Percentiles rank a stretch among this genome's conserved stretches.
phyloP scores from a whole-genome alignment of 2,888 invertebrate genomes.

The Argynnis bischoffii region DNA sequence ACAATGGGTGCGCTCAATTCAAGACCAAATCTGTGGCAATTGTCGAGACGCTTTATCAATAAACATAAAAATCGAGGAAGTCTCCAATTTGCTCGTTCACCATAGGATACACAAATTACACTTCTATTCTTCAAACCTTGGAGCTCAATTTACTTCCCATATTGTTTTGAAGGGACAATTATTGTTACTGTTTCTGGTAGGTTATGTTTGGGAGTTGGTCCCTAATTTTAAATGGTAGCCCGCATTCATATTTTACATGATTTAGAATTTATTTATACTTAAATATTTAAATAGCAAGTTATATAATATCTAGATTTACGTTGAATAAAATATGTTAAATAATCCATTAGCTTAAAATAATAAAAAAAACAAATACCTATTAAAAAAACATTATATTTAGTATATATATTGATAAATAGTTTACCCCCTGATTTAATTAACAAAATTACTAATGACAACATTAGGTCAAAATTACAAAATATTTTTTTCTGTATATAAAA shows the following conservation, averaged over 20 bases:
- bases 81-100: slow-evolving; percentile 68
- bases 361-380: too few relatives aligned
- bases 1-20: slow-evolving; percentile 55
- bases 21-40: slow-evolving; percentile 75
- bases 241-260: slow-evolving; percentile 3
- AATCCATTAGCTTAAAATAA: too few relatives aligned
- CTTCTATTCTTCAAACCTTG: slow-evolving; percentile 30
- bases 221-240: slow-evolving; percentile 4
- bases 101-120: slow-evolving; percentile 27
- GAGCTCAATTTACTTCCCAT: slow-evolving; percentile 22
- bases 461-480: too few relatives aligned
- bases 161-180: slow-evolving; percentile 29
- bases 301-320: too few relatives aligned
- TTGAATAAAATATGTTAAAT: too few relatives aligned
- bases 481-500: too few relatives aligned
- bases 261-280: neutral
- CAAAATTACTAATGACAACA: too few relatives aligned
- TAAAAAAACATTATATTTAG: too few relatives aligned
- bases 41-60: slow-evolving; percentile 75
- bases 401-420: too few relatives aligned
- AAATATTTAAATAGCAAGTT: too few relatives aligned
- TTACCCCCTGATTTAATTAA: too few relatives aligned
- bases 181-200: slow-evolving; percentile 24
- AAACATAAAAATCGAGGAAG: slow-evolving; percentile 80
- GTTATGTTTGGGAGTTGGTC: slow-evolving; percentile 16